Base-by-base conservation (phyloP, 2,888 invertebrate genomes). In the Keiferia lycopersicella region DNA sequence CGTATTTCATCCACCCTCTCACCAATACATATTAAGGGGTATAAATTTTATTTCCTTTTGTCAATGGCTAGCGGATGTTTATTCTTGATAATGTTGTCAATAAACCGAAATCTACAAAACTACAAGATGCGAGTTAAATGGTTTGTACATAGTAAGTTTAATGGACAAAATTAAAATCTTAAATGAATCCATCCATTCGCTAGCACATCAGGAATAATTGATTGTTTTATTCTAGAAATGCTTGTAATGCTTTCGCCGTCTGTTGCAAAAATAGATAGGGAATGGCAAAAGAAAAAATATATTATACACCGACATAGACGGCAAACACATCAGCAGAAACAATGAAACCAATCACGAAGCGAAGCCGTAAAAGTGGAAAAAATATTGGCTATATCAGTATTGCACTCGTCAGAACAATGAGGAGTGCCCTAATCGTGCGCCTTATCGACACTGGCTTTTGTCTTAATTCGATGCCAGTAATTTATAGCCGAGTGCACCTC, bases 1-100 rank as follows among this genome's bases (percentile, higher is more conserved):
- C 86, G 87, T 86, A 88, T 91, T 90, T 86, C 87, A 87, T 84
- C 82, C 88, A 88, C 90, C 91, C 91, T 81, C 80, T 80, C 80
- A 76, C 77, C 78, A 79, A 80, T 87, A 86, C 91, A 86, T 88
- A 89, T 91, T 91, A 89, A 81, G 82, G 84, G 82, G 83, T 86
- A 87, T 89, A 89, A 80, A 89, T 87, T 90, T 83, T 88, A 87
- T 91, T 88, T 88, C 90, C 87, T 84, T 74, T 82, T 82, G 80
- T 82, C 78, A 81, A 81, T 84, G 79, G 82, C 81, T 80, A 75
- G 75, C 82, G 83, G 83, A 83, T 87, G 83, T 88, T 87, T 89
- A 82, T 81, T 81, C 78, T 77, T 77, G 73, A 76, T 82, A 83
- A 79, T 79, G 78, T 77, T 75, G 50, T 61, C 22, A 48, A 41